A percentile compares a stretch with the other conserved stretches of the same genome.
phyloP scores from a whole-genome alignment of 2,888 invertebrate genomes.

The Nematopogon swammerdamellus region DNA sequence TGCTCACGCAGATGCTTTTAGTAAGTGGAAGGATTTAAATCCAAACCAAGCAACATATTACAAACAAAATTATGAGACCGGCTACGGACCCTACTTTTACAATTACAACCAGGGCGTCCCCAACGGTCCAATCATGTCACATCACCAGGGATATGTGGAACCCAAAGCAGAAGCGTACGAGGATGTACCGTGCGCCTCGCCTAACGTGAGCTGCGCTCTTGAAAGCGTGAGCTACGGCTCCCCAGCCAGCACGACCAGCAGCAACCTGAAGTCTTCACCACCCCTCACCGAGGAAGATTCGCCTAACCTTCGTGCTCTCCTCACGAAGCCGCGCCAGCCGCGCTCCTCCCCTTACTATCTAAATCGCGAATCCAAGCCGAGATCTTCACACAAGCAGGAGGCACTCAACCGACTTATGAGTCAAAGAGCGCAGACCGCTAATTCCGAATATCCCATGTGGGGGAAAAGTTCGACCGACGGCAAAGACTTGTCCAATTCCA shows the following conservation, averaged over 20 bases:
- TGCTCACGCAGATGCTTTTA: conserved; percentile 25
- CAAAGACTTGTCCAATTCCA: conserved; percentile 11
- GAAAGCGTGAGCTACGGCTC: conserved; percentile 35
- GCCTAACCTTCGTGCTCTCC: conserved; percentile 57
- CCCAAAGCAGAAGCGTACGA: background rate
- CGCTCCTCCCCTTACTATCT: conserved; percentile 17
- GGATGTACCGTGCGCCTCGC: conserved; percentile 22
- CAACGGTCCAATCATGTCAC: background rate
- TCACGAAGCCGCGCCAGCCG: conserved; percentile 39
- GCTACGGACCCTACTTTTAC: conserved; percentile 17
- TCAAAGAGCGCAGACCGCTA: conserved; percentile 22
- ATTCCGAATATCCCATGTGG: conserved; percentile 19
- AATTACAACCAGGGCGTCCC: conserved; percentile 10
- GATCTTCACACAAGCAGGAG: conserved; percentile 22
- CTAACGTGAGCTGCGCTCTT: conserved; percentile 33
- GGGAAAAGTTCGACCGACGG: conserved; percentile 36
- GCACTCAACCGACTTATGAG: conserved; percentile 27
- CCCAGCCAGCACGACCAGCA: conserved; percentile 27
- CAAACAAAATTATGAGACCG: conserved; percentile 25
- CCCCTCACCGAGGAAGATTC: conserved; percentile 38
- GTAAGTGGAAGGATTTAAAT: conserved; percentile 37
- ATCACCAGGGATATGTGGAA: background rate
- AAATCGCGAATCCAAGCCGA: conserved; percentile 3
- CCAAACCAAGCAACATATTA: conserved; percentile 17
- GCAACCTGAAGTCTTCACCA: conserved; percentile 24